These are phyloP conservation scores for Tonatia bakeri DNA, from an alignment of 2,113 vertebrate species.

Conservation along the genomic window DNA sequence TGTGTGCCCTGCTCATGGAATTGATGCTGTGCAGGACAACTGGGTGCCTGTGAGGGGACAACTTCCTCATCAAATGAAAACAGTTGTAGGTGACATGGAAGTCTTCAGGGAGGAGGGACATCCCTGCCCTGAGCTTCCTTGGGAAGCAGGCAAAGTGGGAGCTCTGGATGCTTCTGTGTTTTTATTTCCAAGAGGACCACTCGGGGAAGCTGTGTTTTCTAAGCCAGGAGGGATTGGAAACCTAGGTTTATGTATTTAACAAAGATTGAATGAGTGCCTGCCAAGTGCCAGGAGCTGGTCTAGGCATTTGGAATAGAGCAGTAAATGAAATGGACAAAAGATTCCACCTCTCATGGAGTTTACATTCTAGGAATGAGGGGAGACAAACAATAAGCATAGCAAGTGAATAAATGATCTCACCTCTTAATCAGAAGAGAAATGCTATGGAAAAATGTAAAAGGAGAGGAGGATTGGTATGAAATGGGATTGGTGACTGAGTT, in stretches of 20 bases:
- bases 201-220: not conserved
- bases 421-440: not conserved
- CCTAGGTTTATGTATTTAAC: not conserved
- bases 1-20: not conserved
- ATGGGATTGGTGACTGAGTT: not conserved
- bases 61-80: not conserved
- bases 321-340: not conserved
- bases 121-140: not conserved
- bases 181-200: not conserved
- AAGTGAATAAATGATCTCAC: not conserved
- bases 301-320: not conserved
- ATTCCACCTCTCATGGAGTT: not conserved
- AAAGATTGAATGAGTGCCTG: not conserved
- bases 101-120: not conserved
- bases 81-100: not conserved
- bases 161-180: not conserved
- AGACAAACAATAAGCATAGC: not conserved
- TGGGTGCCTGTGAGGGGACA: not conserved
- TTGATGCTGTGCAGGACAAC: not conserved
- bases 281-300: not conserved
- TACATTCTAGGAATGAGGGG: not conserved
- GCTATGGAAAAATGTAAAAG: not conserved
- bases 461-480: not conserved
- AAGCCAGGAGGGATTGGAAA: not conserved
- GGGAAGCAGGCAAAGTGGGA: not conserved